Conservation (phyloP, 2,888 invertebrate species). For the Melanargia galathea region DNA sequence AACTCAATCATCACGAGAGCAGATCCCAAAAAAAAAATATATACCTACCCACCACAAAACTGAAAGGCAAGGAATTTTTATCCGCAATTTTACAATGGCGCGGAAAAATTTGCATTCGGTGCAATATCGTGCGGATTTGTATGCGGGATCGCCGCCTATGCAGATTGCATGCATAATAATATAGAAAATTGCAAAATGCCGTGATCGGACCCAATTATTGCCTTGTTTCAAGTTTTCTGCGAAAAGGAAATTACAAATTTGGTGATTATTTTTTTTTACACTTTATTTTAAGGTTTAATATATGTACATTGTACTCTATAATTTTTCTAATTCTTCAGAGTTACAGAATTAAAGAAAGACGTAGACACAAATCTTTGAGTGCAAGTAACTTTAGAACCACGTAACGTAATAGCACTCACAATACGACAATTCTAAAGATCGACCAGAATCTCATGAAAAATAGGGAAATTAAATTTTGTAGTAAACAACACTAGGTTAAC, state of each 20-base stretch:
- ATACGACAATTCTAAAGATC: no score
- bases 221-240: conserved; percentile 21
- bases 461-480: no score
- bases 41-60: not conserved
- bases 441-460: no score
- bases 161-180: conserved; percentile 39
- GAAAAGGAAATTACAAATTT: conserved; percentile 31
- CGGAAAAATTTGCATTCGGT: conserved; percentile 25
- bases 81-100: conserved; percentile 13
- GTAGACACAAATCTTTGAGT: no score
- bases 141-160: conserved; percentile 38
- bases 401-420: no score
- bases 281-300: not conserved
- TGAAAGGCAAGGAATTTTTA: not conserved
- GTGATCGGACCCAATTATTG: conserved; percentile 47
- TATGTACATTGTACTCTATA: not conserved
- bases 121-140: conserved; percentile 28
- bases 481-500: no score
- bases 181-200: conserved; percentile 49
- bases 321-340: not conserved
- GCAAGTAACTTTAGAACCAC: no score
- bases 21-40: not conserved
- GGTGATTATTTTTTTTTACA: conserved; percentile 13
- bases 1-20: not conserved
- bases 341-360: not conserved